Conservation (phyloP, 2,113 vertebrate genomes). For the Tetrao urogallus region DNA sequence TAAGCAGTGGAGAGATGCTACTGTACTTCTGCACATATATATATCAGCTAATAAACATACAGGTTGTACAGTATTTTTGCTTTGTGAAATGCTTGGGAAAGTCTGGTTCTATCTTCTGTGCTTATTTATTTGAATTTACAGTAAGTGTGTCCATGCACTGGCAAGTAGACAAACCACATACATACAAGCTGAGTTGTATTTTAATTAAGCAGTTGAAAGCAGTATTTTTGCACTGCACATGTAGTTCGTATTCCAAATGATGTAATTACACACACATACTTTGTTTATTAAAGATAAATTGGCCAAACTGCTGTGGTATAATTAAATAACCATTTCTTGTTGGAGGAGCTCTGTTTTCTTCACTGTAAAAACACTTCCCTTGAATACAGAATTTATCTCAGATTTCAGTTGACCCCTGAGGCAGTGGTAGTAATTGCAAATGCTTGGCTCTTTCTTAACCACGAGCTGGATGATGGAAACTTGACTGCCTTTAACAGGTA, state of each 20-base stretch:
- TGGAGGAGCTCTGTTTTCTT: neutral
- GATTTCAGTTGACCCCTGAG: neutral
- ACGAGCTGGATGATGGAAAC: neutral
- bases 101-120: neutral
- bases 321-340: neutral
- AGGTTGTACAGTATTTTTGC: neutral
- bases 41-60: neutral
- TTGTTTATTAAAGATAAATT: slow-evolving; percentile 9
- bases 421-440: neutral
- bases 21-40: neutral
- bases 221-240: neutral
- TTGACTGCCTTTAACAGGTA: neutral
- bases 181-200: neutral
- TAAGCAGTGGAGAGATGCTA: neutral
- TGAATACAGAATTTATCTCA: neutral
- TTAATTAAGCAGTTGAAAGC: neutral
- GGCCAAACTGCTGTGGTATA: neutral
- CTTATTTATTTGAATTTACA: neutral
- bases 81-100: neutral
- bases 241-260: neutral
- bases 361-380: neutral
- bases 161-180: neutral
- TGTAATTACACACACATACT: neutral
- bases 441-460: neutral
- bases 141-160: neutral